These are phyloP conservation scores for Leptinotarsa peninsularis DNA, from an alignment of 2,888 invertebrate species.

Conservation along the genomic window DNA sequence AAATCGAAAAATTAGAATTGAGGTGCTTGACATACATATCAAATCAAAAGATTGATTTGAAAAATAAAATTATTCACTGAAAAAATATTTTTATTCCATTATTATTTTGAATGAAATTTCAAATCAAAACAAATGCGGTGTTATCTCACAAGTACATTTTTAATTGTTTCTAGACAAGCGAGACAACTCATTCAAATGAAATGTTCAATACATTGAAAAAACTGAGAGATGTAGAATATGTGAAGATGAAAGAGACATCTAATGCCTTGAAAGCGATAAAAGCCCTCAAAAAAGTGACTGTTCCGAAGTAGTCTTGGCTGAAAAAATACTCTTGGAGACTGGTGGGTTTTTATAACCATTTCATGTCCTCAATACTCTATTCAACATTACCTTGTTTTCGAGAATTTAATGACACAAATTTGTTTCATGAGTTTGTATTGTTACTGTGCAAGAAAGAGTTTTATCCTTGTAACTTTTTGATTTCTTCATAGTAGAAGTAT, in stretches of 20 bases:
- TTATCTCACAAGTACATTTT: constrained; percentile 7
- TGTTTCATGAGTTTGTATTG: neutral
- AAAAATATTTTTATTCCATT: too few relatives aligned
- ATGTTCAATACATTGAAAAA: constrained; percentile 45
- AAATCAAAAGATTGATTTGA: too few relatives aligned
- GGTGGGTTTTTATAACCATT: constrained; percentile 49
- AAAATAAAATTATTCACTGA: too few relatives aligned
- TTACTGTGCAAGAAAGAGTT: too few relatives aligned
- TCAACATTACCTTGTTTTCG: too few relatives aligned
- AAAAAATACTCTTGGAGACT: constrained; percentile 57
- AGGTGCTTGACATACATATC: too few relatives aligned
- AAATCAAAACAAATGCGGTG: constrained; percentile 20
- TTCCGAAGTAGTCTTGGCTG: constrained; percentile 54
- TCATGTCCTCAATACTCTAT: neutral
- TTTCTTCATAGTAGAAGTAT: too few relatives aligned
- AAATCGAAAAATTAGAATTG: too few relatives aligned
- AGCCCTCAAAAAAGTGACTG: constrained; percentile 44
- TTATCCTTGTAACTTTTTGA: too few relatives aligned
- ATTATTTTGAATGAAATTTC: too few relatives aligned
- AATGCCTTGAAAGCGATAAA: constrained; percentile 54
- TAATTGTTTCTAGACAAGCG: constrained; percentile 24
- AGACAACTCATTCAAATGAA: constrained; percentile 24
- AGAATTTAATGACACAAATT: too few relatives aligned
- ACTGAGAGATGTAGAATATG: constrained; percentile 54
- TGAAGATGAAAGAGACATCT: constrained; percentile 57